These are phyloP conservation scores for Peromyscus eremicus DNA, from an alignment of 2,797 vertebrate genomes.

Conservation along the genomic window DNA sequence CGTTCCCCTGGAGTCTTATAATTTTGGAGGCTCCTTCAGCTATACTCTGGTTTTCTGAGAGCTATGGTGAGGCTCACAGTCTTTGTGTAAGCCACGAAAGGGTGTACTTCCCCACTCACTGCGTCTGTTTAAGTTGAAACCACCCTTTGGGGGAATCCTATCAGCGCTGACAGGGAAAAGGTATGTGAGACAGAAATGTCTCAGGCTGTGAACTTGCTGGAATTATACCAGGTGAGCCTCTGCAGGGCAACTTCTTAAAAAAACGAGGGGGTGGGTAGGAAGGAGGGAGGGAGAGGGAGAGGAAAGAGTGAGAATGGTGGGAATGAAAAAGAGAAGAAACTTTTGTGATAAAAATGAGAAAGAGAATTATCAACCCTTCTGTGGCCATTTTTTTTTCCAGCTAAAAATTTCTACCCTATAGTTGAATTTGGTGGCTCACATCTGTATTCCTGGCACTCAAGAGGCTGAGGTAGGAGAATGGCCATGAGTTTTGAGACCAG, in stretches of 20 bases:
- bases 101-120: not conserved
- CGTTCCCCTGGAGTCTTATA: not conserved
- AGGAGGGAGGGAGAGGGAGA: no score
- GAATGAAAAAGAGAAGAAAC: not conserved
- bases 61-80: slow-evolving; percentile 9
- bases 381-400: slow-evolving; percentile 9
- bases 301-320: not conserved
- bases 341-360: slow-evolving; percentile 42
- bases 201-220: slow-evolving; percentile 55
- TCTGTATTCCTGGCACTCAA: not conserved
- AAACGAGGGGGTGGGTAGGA: no score
- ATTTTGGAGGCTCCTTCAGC: slow-evolving; percentile 41
- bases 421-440: not conserved
- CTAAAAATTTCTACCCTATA: slow-evolving; percentile 12
- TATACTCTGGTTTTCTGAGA: slow-evolving; percentile 23
- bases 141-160: not conserved
- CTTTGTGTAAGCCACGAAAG: slow-evolving; percentile 49
- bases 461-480: not conserved
- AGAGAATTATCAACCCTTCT: slow-evolving; percentile 44
- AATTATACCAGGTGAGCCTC: slow-evolving; percentile 35
- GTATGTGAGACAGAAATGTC: not conserved
- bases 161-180: slow-evolving; percentile 29
- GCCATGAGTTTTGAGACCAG: not conserved
- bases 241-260: not conserved
- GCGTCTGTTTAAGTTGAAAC: slow-evolving; percentile 54